phyloP scores from a whole-genome alignment of 2,888 invertebrate species.

The Callyntrura guangdongensis region DNA sequence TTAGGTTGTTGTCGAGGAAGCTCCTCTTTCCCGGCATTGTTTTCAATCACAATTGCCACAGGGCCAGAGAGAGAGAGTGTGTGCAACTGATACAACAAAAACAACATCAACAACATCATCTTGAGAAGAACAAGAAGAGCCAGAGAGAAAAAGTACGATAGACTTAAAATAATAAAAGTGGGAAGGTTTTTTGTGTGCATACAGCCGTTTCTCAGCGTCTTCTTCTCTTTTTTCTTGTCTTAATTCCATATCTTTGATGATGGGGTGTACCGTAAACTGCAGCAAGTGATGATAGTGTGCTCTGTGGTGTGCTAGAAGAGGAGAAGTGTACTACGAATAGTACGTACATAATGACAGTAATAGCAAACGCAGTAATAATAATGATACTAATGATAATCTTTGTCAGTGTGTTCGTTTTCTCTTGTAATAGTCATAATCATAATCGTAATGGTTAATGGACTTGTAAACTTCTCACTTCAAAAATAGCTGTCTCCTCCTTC shows the following conservation, averaged over 20 bases:
- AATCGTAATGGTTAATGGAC: slow-evolving; percentile 79
- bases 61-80: background rate
- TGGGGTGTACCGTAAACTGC: background rate
- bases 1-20: background rate
- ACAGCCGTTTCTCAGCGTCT: background rate
- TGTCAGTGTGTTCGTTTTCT: slow-evolving; percentile 75
- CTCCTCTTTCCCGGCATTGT: slow-evolving; percentile 22
- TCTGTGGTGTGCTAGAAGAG: background rate
- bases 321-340: slow-evolving; percentile 21
- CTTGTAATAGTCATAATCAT: slow-evolving; percentile 76
- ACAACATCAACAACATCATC: slow-evolving; percentile 6
- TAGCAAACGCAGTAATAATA: slow-evolving; percentile 70
- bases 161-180: slow-evolving; percentile 10
- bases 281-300: no score
- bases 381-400: slow-evolving; percentile 76
- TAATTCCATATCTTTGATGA: slow-evolving; percentile 42
- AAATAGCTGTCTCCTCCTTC: slow-evolving; percentile 72
- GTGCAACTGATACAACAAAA: background rate
- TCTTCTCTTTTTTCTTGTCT: slow-evolving; percentile 40
- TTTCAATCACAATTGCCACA: slow-evolving; percentile 29
- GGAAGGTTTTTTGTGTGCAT: background rate
- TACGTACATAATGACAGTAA: slow-evolving; percentile 72
- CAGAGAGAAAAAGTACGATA: no score
- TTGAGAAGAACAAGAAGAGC: background rate
- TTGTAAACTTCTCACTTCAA: slow-evolving; percentile 77